Percentiles rank a stretch among this genome's conserved stretches.
phyloP scores from a whole-genome alignment of 2,113 vertebrate species.

The Microtus montanus region DNA sequence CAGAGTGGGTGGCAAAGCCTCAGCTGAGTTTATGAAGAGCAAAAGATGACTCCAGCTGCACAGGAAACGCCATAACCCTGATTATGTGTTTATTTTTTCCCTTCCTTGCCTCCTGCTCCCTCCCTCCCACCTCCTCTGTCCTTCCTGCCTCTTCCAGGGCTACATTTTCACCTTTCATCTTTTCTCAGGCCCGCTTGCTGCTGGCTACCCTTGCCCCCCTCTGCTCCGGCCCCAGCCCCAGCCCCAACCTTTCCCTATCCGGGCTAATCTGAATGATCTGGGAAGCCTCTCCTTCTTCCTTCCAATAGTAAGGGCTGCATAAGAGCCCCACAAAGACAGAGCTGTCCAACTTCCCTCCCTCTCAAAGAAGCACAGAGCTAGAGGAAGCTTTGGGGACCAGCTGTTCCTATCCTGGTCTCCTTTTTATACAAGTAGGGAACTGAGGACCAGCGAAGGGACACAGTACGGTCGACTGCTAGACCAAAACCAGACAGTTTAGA shows the following conservation, averaged over 20 bases:
- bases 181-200: background rate
- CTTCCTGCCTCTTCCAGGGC: conserved; percentile 52
- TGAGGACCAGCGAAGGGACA: background rate
- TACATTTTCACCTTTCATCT: conserved; percentile 35
- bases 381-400: background rate
- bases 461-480: background rate
- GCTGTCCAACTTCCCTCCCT: background rate
- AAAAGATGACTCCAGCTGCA: conserved; percentile 78
- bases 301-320: background rate
- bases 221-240: background rate
- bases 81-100: conserved; percentile 80
- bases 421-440: conserved; percentile 4
- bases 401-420: background rate
- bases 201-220: background rate
- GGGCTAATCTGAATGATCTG: background rate
- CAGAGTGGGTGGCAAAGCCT: conserved; percentile 10
- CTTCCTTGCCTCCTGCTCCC: conserved; percentile 56
- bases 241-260: background rate
- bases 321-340: background rate
- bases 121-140: conserved; percentile 51
- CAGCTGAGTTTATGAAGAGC: conserved; percentile 78
- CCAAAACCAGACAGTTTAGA: background rate
- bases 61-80: conserved; percentile 78
- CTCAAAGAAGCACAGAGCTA: background rate
- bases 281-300: background rate